phyloP scores from a whole-genome alignment of 2,797 vertebrate species.

The Chaetophractus vellerosus region DNA sequence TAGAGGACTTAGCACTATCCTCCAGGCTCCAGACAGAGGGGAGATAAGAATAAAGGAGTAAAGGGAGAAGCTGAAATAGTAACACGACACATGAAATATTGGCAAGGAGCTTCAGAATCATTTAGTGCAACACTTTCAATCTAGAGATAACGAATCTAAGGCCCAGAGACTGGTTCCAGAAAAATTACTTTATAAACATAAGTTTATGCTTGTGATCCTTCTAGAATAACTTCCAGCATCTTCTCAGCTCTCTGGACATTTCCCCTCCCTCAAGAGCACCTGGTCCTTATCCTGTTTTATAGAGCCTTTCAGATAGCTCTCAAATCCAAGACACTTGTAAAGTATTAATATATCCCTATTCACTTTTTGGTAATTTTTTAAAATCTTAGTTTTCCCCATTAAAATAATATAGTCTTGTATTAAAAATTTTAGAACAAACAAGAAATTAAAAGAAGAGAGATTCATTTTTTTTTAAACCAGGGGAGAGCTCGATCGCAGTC shows the following conservation, averaged over 20 bases:
- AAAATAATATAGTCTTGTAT: background rate
- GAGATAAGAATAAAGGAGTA: background rate
- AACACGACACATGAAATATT: rapidly evolving
- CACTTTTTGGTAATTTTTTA: background rate
- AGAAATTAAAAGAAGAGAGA: background rate
- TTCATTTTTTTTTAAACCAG: too few species aligned
- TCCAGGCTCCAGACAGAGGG: background rate
- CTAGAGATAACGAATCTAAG: background rate
- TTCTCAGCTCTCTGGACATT: background rate
- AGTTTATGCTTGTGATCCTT: background rate
- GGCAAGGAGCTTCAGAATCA: background rate
- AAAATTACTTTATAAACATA: background rate
- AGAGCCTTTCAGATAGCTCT: background rate
- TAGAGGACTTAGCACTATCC: background rate
- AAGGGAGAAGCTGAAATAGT: background rate
- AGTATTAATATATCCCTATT: background rate
- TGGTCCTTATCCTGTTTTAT: background rate
- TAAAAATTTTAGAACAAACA: too few species aligned
- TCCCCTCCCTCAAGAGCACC: background rate
- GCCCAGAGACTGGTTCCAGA: background rate
- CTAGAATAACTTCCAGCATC: background rate
- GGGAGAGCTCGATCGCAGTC: too few species aligned
- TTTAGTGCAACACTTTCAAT: background rate
- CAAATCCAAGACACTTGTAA: constrained; percentile 32
- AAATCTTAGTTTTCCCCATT: background rate